Conservation (phyloP, 1,140 invertebrate genomes). For the Drosophila tristis region DNA sequence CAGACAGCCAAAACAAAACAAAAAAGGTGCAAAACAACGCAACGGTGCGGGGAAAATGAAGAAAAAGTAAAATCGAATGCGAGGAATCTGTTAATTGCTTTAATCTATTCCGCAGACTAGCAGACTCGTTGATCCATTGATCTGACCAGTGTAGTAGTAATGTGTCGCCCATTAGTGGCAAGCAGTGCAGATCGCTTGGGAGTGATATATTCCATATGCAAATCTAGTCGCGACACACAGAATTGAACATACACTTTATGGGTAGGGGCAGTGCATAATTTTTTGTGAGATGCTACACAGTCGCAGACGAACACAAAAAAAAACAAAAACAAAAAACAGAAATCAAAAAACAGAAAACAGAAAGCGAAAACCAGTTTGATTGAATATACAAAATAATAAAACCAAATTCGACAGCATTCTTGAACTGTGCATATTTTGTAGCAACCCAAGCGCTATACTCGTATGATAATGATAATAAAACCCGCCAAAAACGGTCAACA, state of each 20-base stretch:
- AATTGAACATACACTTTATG: slow-evolving; percentile 46
- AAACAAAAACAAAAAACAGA: slow-evolving; percentile 40
- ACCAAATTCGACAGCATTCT: slow-evolving; percentile 74
- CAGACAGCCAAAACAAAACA: slow-evolving; percentile 7
- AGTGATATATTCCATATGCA: slow-evolving; percentile 18
- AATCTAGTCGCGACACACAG: slow-evolving; percentile 17
- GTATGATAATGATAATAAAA: slow-evolving; percentile 67
- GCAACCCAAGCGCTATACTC: slow-evolving; percentile 49
- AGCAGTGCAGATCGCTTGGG: slow-evolving; percentile 32
- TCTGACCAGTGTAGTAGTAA: no score
- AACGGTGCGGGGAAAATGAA: slow-evolving; percentile 37
- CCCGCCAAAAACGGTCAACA: slow-evolving; percentile 47
- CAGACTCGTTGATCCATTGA: slow-evolving; percentile 7
- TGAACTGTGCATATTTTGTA: slow-evolving; percentile 68
- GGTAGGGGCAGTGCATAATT: slow-evolving; percentile 48
- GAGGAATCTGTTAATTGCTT: slow-evolving; percentile 23
- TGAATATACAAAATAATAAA: slow-evolving; percentile 66
- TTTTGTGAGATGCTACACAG: slow-evolving; percentile 44
- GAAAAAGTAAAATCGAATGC: slow-evolving; percentile 19
- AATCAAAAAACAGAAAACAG: slow-evolving; percentile 2
- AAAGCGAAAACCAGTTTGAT: slow-evolving; percentile 67
- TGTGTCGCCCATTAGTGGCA: slow-evolving; percentile 30
- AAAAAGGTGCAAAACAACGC: background rate
- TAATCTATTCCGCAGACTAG: no score
- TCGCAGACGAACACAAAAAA: slow-evolving; percentile 16